These are phyloP conservation scores for Alexandromys fortis DNA, from an alignment of 2,113 vertebrate species.

Conservation along the genomic window DNA sequence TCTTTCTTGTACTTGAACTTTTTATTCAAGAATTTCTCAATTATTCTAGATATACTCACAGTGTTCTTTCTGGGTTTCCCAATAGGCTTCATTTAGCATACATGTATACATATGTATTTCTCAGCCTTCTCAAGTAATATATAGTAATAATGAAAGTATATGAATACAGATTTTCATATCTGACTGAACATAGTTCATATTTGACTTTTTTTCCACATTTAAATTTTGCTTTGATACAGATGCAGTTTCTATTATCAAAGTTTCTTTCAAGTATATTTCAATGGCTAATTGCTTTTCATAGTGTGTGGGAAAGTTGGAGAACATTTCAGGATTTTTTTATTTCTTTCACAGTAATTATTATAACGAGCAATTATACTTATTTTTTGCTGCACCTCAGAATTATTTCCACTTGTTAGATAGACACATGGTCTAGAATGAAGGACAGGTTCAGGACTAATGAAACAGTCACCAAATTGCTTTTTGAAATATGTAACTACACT, in stretches of 20 bases:
- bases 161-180: neutral
- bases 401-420: neutral
- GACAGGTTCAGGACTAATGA: neutral
- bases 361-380: neutral
- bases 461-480: neutral
- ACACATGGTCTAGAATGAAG: neutral
- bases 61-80: neutral
- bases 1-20: neutral
- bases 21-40: neutral
- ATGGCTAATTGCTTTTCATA: neutral
- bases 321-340: neutral
- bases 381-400: neutral
- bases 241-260: neutral
- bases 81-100: neutral
- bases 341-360: neutral
- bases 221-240: neutral
- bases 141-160: neutral
- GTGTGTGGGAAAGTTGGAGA: neutral
- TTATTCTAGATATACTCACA: neutral
- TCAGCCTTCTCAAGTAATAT: neutral
- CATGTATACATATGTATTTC: neutral
- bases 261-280: neutral
- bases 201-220: neutral
- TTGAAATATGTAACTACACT: neutral
- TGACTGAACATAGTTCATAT: neutral